These are phyloP conservation scores for Carassius auratus DNA, from an alignment of 2,113 vertebrate genomes.

Conservation along the genomic window DNA sequence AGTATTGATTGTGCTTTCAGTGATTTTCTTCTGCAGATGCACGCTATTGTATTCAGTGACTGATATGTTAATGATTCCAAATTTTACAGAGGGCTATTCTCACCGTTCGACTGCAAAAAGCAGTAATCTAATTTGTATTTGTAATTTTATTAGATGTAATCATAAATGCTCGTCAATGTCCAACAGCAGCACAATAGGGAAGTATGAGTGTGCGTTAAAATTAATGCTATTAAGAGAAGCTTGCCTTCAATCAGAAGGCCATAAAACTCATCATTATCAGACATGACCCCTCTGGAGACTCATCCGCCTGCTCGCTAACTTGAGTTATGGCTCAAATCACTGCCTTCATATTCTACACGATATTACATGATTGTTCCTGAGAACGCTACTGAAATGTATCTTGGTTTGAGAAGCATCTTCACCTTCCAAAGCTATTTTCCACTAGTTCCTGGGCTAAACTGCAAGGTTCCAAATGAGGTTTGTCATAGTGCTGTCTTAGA, in stretches of 20 bases:
- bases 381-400: not conserved
- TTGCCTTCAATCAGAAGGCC: slow-evolving; percentile 44
- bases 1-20: slow-evolving; percentile 26
- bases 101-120: not conserved
- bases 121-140: slow-evolving; percentile 47
- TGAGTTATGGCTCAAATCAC: slow-evolving; percentile 59
- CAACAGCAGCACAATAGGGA: slow-evolving; percentile 33
- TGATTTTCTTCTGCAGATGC: not conserved
- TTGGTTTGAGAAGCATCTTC: too few species aligned
- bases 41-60: not conserved
- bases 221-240: slow-evolving; percentile 48
- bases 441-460: not conserved
- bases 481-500: too few species aligned
- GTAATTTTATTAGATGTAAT: slow-evolving; percentile 44
- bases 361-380: slow-evolving; percentile 20
- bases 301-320: slow-evolving; percentile 31
- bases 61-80: slow-evolving; percentile 11
- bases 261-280: slow-evolving; percentile 48
- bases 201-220: slow-evolving; percentile 42
- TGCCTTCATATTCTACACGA: slow-evolving; percentile 42
- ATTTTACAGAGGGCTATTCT: slow-evolving; percentile 21
- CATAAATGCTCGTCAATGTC: slow-evolving; percentile 39
- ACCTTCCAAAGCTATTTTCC: not conserved
- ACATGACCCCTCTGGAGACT: slow-evolving; percentile 36
- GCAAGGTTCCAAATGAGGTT: not conserved